Evolutionary conservation across 2,797 vertebrate species (phyloP), one percentile per base, ranked within the genome.

Genomic region (Pelobates cultripes): DNA sequence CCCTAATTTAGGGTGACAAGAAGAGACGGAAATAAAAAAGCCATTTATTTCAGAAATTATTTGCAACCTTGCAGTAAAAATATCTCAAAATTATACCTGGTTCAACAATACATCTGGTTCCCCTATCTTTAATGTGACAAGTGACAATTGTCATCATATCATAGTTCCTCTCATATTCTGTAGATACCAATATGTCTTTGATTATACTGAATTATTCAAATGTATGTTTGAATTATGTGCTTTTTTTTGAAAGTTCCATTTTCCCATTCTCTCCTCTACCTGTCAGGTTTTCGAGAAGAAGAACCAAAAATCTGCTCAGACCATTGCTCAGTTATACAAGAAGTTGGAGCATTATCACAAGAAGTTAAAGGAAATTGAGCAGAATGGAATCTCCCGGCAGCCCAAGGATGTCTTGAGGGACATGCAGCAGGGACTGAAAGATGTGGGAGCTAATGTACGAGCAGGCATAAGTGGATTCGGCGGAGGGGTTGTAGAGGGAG

Each of bases 301-400:
- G 93, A 99, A 99, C 89, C 98, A 99, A 92, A 99, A 98, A 80
- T 99, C 98, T 0, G 97, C 98, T 0, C 97, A 99, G 93, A 98
- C 96, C 86, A 99, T 99, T 0, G 95, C 97, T 0, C 97, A 99
- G 88, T 91, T 99, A 89, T 97, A 99, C 94, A 99, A 98, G 90
- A 99, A 99, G 78, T 91, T 99, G 43, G 97, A 99, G 86, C 97
- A 99, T 91, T 99, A 96, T 89, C 97, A 97, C 89, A 96, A 94
- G 90, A 98, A 98, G 90, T 94, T 99, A 84, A 97, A 96, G 90
- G 98, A 97, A 91, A 97, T 97, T 1, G 97, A 99, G 89, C 97
- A 98, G 95, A 99, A 99, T 53, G 97, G 97, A 71, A 97, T 96
- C 0, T 95, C 96, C 0, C 91, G 98, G 66, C 98, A 98, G 91